Evolutionary conservation across 2,113 vertebrate species (phyloP).

Genomic region (Mastomys natalensis): DNA sequence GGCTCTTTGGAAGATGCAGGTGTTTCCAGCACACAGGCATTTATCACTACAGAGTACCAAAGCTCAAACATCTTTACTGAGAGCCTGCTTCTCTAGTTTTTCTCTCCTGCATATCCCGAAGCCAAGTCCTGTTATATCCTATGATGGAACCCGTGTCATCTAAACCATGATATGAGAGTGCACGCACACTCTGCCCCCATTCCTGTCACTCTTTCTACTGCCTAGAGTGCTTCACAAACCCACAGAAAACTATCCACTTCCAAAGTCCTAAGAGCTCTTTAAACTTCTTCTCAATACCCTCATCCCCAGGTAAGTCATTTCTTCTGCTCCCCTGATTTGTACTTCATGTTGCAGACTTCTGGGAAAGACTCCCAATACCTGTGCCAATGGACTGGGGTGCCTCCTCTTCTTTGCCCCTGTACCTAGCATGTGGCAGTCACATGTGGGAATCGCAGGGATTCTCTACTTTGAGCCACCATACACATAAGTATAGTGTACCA

Average conservation of each 20-base stretch:
- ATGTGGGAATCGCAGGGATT: background rate
- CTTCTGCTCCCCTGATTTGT: background rate
- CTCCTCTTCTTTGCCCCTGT: background rate
- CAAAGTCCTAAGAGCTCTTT: constrained; percentile 2
- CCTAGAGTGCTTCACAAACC: background rate
- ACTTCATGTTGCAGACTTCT: background rate
- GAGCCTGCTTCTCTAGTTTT: background rate
- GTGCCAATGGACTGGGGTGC: background rate
- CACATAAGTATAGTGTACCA: too few relatives aligned
- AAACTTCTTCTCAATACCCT: background rate
- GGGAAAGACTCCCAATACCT: background rate
- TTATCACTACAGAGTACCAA: background rate
- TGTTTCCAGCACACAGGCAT: background rate
- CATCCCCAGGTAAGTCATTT: background rate
- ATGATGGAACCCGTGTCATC: background rate
- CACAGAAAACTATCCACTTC: background rate
- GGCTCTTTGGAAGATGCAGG: constrained; percentile 13
- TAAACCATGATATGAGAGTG: background rate
- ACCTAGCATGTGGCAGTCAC: background rate
- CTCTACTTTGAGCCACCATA: background rate
- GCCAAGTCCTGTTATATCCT: background rate
- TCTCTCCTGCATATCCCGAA: background rate
- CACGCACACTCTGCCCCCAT: background rate
- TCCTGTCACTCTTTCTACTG: background rate
- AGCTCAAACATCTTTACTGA: background rate